A percentile compares a stretch with the other conserved stretches of the same genome.
Evolutionary conservation across 2,797 vertebrate species (phyloP).

Genomic region (Yasuhikotakia modesta): DNA sequence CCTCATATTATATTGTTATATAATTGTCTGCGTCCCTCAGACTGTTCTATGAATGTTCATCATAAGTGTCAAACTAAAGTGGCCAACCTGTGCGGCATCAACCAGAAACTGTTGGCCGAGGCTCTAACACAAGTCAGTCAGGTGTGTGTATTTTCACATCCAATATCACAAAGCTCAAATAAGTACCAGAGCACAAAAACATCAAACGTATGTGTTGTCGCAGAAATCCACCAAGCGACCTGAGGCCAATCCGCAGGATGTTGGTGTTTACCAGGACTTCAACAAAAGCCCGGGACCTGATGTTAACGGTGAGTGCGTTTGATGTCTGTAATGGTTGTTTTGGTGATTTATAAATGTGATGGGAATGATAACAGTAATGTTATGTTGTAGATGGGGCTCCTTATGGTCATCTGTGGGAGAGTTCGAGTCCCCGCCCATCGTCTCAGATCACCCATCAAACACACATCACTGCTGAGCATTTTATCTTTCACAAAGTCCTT

Average conservation of each 20-base stretch:
- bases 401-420: constrained; percentile 90
- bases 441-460: constrained; percentile 76
- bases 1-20: neutral
- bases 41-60: constrained; percentile 96
- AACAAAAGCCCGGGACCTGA: constrained; percentile 77
- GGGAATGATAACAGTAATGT: neutral
- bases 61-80: constrained; percentile 98
- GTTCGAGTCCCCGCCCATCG: constrained; percentile 68
- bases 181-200: neutral
- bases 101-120: constrained; percentile 97
- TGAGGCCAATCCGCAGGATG: constrained; percentile 77
- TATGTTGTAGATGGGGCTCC: constrained; percentile 72
- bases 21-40: constrained; percentile 64
- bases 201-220: constrained; percentile 30
- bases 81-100: constrained; percentile 97
- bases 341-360: neutral
- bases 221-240: constrained; percentile 85
- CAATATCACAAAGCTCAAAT: neutral
- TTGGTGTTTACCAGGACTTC: constrained; percentile 90
- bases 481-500: constrained; percentile 91
- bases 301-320: constrained; percentile 65
- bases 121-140: constrained; percentile 94
- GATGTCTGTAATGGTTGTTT: neutral
- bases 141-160: constrained; percentile 67
- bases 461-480: constrained; percentile 85